phyloP scores from a whole-genome alignment of 2,113 vertebrate genomes.

The Spilogale gracilis region DNA sequence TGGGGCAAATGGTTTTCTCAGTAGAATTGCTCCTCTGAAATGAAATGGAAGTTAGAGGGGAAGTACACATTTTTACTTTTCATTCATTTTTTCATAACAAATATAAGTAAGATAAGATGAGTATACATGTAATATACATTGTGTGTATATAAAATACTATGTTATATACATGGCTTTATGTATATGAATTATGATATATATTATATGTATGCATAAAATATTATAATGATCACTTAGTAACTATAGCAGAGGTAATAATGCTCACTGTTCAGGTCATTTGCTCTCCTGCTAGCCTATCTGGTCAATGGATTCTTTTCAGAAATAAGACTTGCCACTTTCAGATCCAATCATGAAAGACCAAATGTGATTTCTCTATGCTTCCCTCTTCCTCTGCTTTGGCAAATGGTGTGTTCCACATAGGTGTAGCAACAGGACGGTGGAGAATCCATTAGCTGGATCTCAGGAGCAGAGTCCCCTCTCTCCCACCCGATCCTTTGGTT shows the following conservation, averaged over 20 bases:
- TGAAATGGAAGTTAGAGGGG: neutral
- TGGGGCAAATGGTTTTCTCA: neutral
- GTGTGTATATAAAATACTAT: neutral
- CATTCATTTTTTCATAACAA: slow-evolving; percentile 9
- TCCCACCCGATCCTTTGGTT: neutral
- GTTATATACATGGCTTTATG: neutral
- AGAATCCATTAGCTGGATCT: neutral
- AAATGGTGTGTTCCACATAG: neutral
- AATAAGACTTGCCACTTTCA: neutral
- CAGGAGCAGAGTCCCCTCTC: neutral
- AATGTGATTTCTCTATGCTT: neutral
- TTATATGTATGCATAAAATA: neutral
- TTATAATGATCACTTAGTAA: neutral
- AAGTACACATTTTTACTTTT: slow-evolving; percentile 31
- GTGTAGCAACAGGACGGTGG: neutral
- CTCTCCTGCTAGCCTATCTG: neutral
- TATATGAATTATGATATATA: neutral
- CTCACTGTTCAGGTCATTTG: neutral
- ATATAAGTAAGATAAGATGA: neutral
- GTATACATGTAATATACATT: neutral
- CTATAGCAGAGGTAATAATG: neutral
- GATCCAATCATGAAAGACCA: neutral
- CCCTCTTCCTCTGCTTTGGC: neutral
- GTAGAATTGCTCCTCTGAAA: neutral
- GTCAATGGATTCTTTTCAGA: neutral